Base-by-base conservation (phyloP, 2,113 vertebrate species). In the Lophochroa leadbeateri region DNA sequence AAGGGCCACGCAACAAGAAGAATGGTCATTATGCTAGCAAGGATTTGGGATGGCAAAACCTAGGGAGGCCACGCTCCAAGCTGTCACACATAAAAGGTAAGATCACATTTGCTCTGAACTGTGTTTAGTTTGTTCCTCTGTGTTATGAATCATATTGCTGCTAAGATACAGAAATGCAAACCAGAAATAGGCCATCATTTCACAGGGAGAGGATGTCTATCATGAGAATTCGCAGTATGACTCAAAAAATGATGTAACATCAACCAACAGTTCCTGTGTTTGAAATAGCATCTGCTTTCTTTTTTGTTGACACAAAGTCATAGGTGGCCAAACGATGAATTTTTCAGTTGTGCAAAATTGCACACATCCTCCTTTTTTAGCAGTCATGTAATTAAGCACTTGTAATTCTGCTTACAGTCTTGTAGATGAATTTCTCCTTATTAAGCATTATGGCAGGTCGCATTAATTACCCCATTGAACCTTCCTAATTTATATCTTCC, bases 21-120 rank as follows among this genome's bases (percentile, higher is more conserved):
- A 98, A 97, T 0, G 88, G 97, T 25, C 98, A 98, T 70, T 98
- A 98, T 43, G 91, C 98, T 17, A 98, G 97, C 97, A 99, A 99
- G 67, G 99, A 99, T 92, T 97, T 99, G 69, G 98, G 97, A 77
- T 99, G 99, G 99, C 99, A 98, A 88, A 99, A 98, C 96, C 96
- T 97, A 15, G 98, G 99, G 70, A 99, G 99, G 93, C 75, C 97
- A 2, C 98, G 99, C 11, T 89, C 98, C 68, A 99, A 99, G 96
- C 96, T 98, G 90, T 96, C 99, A 6, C 97, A 98, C 58, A 97
- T 99, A 68, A 99, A 99, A 99, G 99, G 99, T 99, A 96, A 24
- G 85, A 11, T 16, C 35, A 17, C 24, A 8, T 81, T 71, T 76
- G 78, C 25, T 43, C 17, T 65, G 17, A 7, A 2, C 15, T 61